Evolutionary conservation across 2,113 vertebrate genomes (phyloP), one percentile per base, ranked within the genome.

Genomic region (Rhodinocichla rosea): DNA sequence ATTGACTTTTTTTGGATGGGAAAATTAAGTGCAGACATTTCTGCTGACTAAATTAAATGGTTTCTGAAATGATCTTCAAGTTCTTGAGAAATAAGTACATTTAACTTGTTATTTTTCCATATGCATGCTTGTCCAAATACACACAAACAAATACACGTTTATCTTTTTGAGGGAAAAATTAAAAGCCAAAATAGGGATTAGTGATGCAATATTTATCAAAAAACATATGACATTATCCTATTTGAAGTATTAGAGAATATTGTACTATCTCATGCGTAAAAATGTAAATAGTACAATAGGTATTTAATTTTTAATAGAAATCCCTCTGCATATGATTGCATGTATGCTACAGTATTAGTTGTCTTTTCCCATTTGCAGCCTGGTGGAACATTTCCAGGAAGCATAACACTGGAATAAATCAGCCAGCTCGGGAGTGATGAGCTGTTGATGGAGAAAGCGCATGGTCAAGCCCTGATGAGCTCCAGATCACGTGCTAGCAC

Each of bases 11-110:
- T 95, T 64, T 79, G 39, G 35, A 73, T 39, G n/a, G 42, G 33
- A 95, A 89, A 94, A 35, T 50, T 80, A 87, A 55, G 42, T 74
- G 47, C 53, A 90, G 71, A 83, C 79, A 92, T 93, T 81, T 78
- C 63, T 93, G 35, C 23, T 75, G 64, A 93, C 40, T 28, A 76
- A 91, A 82, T 85, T 28, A 69, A 95, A 74, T n/a, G 39, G 11
- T 56, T 93, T 73, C 45, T 90, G 65, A 86, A 95, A 93, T 87
- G 44, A 40, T 33, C 42, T 81, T 76, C 53, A 80, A 65, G 33
- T 55, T 86, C 39, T 59, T 78, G 57, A 85, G 23, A 84, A 67
- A 56, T 55, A 91, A 91, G 35, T 88, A 80, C 8, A 47, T 87
- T 68, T 82, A 53, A 18, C 24, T 86, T 44, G 57, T 18, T 90